Evolutionary conservation across 2,797 vertebrate species (phyloP).

Genomic region (Amblyopsis hoosieri): DNA sequence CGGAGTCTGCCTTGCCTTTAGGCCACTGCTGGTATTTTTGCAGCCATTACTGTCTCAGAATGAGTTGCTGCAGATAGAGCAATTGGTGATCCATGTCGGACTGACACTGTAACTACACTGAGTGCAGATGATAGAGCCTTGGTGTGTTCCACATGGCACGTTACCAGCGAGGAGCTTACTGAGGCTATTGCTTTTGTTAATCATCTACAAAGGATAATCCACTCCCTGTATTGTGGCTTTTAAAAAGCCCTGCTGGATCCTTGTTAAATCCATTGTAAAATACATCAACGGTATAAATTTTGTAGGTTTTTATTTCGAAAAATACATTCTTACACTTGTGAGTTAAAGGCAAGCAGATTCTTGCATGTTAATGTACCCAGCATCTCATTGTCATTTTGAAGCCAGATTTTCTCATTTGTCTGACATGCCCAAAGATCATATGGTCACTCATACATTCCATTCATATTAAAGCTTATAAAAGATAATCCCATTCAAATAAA

Average conservation of each 20-base stretch:
- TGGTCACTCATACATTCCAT: too few relatives aligned
- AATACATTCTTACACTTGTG: slow-evolving; percentile 10
- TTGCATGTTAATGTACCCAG: slow-evolving; percentile 22
- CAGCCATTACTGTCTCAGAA: slow-evolving; percentile 26
- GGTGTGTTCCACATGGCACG: slow-evolving; percentile 28
- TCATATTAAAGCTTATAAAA: too few relatives aligned
- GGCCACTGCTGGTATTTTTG: slow-evolving; percentile 23
- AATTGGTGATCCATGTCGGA: slow-evolving; percentile 20
- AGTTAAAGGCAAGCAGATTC: slow-evolving; percentile 32
- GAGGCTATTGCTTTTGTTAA: slow-evolving; percentile 46
- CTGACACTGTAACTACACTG: not conserved
- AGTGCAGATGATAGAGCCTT: not conserved
- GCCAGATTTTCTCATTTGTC: slow-evolving; percentile 1
- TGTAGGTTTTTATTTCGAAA: slow-evolving; percentile 34
- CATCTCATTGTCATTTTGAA: slow-evolving; percentile 25
- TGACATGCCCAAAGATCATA: too few relatives aligned
- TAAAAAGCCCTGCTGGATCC: slow-evolving; percentile 30
- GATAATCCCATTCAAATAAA: too few relatives aligned
- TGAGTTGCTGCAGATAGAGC: slow-evolving; percentile 18
- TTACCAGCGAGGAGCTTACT: slow-evolving; percentile 32
- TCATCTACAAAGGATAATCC: slow-evolving; percentile 60
- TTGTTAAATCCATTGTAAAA: slow-evolving; percentile 43
- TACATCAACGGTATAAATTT: slow-evolving; percentile 37
- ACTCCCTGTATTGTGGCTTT: slow-evolving; percentile 35
- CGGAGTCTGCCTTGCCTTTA: slow-evolving; percentile 22